These are phyloP conservation scores for Phymastichus coffea DNA, from an alignment of 1,140 invertebrate genomes.

Conservation along the genomic window DNA sequence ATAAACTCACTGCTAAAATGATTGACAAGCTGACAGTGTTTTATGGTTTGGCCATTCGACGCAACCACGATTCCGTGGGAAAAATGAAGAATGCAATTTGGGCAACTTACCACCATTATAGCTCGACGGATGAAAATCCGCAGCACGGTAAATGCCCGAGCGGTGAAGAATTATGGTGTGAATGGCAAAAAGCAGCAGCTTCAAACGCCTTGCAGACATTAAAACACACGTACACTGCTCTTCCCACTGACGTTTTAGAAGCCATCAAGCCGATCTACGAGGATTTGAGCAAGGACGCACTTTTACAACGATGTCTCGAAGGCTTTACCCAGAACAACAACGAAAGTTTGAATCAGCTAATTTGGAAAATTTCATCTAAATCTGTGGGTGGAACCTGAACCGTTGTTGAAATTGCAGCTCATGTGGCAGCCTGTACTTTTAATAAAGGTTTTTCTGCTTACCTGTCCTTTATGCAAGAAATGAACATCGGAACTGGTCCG, in stretches of 20 bases:
- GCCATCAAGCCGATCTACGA: conserved; percentile 20
- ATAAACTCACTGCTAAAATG: conserved; percentile 1
- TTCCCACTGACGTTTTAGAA: conserved; percentile 1
- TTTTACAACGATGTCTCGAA: conserved; percentile 18
- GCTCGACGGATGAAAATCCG: conserved; percentile 28
- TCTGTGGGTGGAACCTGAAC: background rate
- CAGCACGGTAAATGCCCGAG: conserved; percentile 19
- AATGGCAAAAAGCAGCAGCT: conserved; percentile 19
- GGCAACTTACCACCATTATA: conserved; percentile 24
- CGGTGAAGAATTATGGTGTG: conserved; percentile 28
- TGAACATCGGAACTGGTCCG: conserved; percentile 9
- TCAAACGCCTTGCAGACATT: background rate
- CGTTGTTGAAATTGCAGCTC: conserved; percentile 16
- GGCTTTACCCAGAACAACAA: conserved; percentile 25
- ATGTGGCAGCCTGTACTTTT: conserved; percentile 20
- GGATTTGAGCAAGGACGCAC: conserved; percentile 11
- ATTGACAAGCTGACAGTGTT: conserved; percentile 32
- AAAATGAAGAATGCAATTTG: conserved; percentile 19
- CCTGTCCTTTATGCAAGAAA: conserved; percentile 16
- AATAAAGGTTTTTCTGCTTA: conserved; percentile 16
- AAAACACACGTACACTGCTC: background rate
- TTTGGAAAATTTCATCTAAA: conserved; percentile 25
- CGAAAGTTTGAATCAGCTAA: conserved; percentile 24
- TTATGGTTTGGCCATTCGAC: conserved; percentile 31
- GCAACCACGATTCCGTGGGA: background rate